Evolutionary conservation across 2,888 invertebrate species (phyloP).

Genomic region (Poecilus cupreus): DNA sequence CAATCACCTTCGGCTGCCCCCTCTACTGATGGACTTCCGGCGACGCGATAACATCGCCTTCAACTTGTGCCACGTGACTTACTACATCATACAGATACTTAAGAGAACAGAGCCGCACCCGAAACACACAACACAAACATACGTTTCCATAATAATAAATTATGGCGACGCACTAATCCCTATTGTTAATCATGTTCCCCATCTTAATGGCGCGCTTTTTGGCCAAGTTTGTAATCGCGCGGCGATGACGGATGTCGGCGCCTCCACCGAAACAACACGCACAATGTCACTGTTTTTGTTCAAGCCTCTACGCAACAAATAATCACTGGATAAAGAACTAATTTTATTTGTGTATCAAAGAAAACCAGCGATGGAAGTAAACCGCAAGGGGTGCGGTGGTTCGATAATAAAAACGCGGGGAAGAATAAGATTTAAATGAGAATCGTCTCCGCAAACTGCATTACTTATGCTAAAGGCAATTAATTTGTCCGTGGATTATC

Average conservation of each 20-base stretch:
- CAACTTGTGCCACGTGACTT: conserved; percentile 27
- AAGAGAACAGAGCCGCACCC: background rate
- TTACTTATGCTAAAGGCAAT: conserved; percentile 72
- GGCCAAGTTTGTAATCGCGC: conserved; percentile 61
- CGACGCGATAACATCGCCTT: conserved; percentile 30
- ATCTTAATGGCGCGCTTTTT: conserved; percentile 63
- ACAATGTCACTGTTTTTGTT: conserved; percentile 29
- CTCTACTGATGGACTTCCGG: conserved; percentile 71
- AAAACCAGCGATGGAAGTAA: conserved; percentile 8
- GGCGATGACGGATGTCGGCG: conserved; percentile 66
- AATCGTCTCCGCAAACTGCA: conserved; percentile 66
- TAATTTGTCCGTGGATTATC: conserved; percentile 74
- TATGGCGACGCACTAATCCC: conserved; percentile 65
- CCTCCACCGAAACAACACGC: background rate
- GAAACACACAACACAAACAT: conserved; percentile 62
- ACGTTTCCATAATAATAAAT: conserved; percentile 66
- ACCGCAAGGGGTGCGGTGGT: conserved; percentile 4
- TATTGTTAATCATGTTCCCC: conserved; percentile 66
- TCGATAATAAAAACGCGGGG: conserved; percentile 53
- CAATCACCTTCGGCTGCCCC: conserved; percentile 70
- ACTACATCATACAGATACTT: conserved; percentile 37
- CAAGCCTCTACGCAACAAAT: background rate
- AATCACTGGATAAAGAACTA: conserved; percentile 30
- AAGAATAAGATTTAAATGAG: conserved; percentile 64
- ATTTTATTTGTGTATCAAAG: conserved; percentile 54